Percentiles rank a stretch among this genome's conserved stretches.
Conservation (phyloP, 2,888 invertebrate species). For the Drosophila colorata region DNA sequence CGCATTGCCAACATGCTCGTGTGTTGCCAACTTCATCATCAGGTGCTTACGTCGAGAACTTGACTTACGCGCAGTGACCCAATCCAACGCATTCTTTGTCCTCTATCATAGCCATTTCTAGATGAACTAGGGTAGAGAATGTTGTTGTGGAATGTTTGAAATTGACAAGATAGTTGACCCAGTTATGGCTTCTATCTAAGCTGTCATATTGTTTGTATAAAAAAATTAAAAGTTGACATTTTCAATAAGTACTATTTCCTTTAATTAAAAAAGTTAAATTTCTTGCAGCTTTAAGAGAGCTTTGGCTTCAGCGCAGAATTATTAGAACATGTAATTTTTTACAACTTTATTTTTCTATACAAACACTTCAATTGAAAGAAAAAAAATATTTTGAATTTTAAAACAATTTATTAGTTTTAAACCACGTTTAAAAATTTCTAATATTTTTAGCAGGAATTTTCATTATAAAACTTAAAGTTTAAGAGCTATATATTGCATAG, state of each 20-base stretch:
- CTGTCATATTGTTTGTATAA: background rate
- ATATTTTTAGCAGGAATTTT: no score
- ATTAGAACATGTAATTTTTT: no score
- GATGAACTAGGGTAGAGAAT: background rate
- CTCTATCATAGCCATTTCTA: conserved; percentile 2
- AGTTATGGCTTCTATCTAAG: background rate
- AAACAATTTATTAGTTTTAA: no score
- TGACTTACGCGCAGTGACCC: conserved; percentile 3
- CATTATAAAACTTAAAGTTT: no score
- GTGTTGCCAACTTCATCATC: conserved; percentile 34
- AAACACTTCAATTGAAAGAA: no score
- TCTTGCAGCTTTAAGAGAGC: no score
- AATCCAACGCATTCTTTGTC: conserved; percentile 11
- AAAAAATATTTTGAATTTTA: no score
- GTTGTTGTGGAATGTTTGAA: background rate
- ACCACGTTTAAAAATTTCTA: no score
- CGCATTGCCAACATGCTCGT: conserved; percentile 56
- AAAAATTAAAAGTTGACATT: background rate
- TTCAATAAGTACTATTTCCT: background rate
- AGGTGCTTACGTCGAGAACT: conserved; percentile 24
- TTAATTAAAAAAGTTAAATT: background rate
- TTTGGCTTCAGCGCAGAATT: no score
- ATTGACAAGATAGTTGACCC: background rate
- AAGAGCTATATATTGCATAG: no score
- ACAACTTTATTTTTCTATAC: no score